Base-by-base conservation (phyloP, 2,888 invertebrate genomes). In the Dioctria rufipes region DNA sequence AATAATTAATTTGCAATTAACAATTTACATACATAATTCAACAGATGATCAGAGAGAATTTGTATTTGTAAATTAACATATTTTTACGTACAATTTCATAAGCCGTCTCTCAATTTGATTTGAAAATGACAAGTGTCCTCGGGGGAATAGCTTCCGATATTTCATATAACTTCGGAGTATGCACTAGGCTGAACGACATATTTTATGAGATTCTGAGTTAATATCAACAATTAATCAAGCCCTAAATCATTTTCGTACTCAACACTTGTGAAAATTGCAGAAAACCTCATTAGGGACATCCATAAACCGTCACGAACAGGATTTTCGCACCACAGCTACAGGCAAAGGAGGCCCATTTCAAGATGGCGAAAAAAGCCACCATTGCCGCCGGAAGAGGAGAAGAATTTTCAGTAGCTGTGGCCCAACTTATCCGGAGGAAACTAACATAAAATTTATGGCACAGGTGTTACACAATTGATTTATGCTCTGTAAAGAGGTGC, bases 381-480 rank as follows among this genome's bases (percentile, higher is more conserved):
- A 37, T 4, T 66, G 66, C 42, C 25, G 25, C 25, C 66, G 43
- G 13, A 42, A 43, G 66, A 43, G 13, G n/a, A 63, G 77, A 77
- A 61, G 77, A 49, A 77, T 63, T 77, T 49, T 63, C 63, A 46
- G 39, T 5, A 39, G 63, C 54, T 43, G 25, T 8, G 13, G 46
- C 13, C 37, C 37, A 77, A 60, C 77, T 77, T 61, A 77, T 46
- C 63, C 63, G 49, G 73, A 78, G 78, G 65, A 78, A 78, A 78
- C 66, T 66, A 54, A 43, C 49, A 58, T 60, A 67, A 78, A 80
- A 83, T 83, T 83, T 82, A 83, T 83, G 80, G 81, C 81, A 75
- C 83, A 83, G 82, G 81, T 83, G 82, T 82, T 82, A 83, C 83
- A 81, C 81, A 81, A 82, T 82, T 83, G 83, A 83, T 83, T 83